Conservation (phyloP, 2,797 vertebrate species). For the Sebastes minor region DNA sequence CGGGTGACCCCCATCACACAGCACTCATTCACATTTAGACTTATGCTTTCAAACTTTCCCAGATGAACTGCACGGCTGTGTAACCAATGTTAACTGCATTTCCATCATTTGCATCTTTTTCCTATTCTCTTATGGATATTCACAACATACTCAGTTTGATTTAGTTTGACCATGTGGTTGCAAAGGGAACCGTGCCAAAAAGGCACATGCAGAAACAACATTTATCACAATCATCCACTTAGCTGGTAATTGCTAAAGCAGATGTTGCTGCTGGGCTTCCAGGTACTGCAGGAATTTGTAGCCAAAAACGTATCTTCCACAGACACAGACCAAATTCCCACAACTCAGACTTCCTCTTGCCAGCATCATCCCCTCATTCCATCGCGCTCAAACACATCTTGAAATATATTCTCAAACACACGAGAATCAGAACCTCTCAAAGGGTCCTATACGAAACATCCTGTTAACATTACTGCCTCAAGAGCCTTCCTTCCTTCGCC, state of each 20-base stretch:
- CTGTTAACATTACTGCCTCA: conserved; percentile 69
- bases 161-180: conserved; percentile 8
- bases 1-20: conserved; percentile 22
- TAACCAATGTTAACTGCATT: background rate
- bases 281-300: conserved; percentile 42
- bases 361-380: conserved; percentile 47
- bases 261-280: conserved; percentile 39
- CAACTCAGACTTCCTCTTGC: conserved; percentile 40
- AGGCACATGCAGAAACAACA: conserved; percentile 36
- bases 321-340: conserved; percentile 40
- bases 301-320: conserved; percentile 43
- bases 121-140: conserved; percentile 5
- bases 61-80: background rate
- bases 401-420: conserved; percentile 72
- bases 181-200: conserved; percentile 24
- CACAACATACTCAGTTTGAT: background rate
- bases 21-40: conserved; percentile 29
- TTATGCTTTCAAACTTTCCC: background rate
- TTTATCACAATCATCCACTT: conserved; percentile 59
- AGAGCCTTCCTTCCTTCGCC: conserved; percentile 66
- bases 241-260: conserved; percentile 58
- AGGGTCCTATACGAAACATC: conserved; percentile 61
- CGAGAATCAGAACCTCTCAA: conserved; percentile 52
- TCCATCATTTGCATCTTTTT: conserved; percentile 13
- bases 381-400: conserved; percentile 61